Conservation (phyloP, 2,113 vertebrate genomes). For the Lucifuga dentata region DNA sequence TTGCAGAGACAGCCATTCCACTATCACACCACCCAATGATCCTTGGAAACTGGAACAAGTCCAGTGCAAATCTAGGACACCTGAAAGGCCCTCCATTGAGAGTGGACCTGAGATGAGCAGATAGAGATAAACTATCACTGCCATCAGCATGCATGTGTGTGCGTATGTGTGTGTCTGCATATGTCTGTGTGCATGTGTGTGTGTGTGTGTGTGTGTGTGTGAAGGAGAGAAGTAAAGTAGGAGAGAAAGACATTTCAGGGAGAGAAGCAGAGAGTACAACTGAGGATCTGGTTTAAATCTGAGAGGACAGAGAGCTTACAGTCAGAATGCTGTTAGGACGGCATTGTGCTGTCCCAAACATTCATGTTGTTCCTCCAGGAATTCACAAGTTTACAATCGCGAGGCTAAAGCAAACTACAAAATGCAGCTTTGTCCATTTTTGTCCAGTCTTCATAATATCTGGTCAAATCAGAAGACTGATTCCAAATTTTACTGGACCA, state of each 20-base stretch:
- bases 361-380: background rate
- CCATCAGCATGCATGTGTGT: background rate
- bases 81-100: conserved; percentile 33
- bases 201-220: too few relatives aligned
- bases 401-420: background rate
- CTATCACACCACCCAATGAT: conserved; percentile 19
- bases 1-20: conserved; percentile 2
- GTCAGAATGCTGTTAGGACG: background rate
- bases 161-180: background rate
- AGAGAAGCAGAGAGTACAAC: background rate
- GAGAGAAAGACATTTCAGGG: too few relatives aligned
- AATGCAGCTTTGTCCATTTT: too few relatives aligned
- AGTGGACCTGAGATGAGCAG: conserved; percentile 22
- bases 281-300: conserved; percentile 26
- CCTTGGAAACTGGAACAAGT: conserved; percentile 42
- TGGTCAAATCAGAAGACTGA: too few relatives aligned
- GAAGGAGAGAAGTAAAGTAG: too few relatives aligned
- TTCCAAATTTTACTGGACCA: too few relatives aligned
- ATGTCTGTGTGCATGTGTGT: background rate
- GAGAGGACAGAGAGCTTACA: background rate
- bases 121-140: conserved; percentile 27
- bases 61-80: conserved; percentile 55
- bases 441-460: too few relatives aligned
- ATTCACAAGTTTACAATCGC: background rate
- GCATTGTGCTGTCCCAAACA: too few relatives aligned